Percentiles rank a stretch among this genome's conserved stretches.
Evolutionary conservation across 2,797 vertebrate genomes (phyloP).

Genomic region (Atherinosoma microstoma): DNA sequence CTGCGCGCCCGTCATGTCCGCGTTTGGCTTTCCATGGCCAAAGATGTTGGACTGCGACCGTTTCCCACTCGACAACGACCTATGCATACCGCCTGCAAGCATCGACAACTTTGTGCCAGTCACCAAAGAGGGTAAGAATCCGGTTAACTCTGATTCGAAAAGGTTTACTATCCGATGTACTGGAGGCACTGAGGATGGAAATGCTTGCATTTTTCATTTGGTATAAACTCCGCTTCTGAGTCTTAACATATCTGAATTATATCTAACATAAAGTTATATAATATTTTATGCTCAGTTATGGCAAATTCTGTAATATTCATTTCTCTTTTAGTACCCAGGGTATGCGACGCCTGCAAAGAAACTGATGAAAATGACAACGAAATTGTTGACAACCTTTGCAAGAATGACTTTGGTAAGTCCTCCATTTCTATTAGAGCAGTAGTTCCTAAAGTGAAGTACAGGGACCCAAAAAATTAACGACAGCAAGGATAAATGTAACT

Average conservation of each 20-base stretch:
- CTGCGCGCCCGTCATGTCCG: constrained; percentile 96
- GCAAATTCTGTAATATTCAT: not conserved
- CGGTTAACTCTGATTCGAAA: too few relatives aligned
- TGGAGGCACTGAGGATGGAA: too few relatives aligned
- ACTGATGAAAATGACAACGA: constrained; percentile 95
- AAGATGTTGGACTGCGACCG: constrained; percentile 95
- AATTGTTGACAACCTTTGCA: constrained; percentile 97
- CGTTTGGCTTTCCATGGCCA: constrained; percentile 97
- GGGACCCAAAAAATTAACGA: constrained; percentile 3
- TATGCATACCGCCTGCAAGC: constrained; percentile 93
- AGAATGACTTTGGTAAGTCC: constrained; percentile 97
- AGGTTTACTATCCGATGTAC: too few relatives aligned
- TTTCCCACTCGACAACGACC: constrained; percentile 94
- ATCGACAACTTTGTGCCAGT: constrained; percentile 85
- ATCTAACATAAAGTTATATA: not conserved
- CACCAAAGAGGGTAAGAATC: constrained; percentile 88
- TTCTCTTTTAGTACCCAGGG: constrained; percentile 87
- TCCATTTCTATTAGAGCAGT: not conserved
- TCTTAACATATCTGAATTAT: not conserved
- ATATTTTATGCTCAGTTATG: constrained; percentile 3
- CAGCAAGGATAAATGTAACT: not conserved
- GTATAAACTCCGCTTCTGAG: not conserved
- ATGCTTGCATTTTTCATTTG: not conserved
- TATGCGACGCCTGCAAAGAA: constrained; percentile 96
- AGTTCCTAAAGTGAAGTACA: not conserved